A percentile compares a stretch with the other conserved stretches of the same genome.
Evolutionary conservation across 2,888 invertebrate species (phyloP).

Genomic region (Pimpla rufipes): DNA sequence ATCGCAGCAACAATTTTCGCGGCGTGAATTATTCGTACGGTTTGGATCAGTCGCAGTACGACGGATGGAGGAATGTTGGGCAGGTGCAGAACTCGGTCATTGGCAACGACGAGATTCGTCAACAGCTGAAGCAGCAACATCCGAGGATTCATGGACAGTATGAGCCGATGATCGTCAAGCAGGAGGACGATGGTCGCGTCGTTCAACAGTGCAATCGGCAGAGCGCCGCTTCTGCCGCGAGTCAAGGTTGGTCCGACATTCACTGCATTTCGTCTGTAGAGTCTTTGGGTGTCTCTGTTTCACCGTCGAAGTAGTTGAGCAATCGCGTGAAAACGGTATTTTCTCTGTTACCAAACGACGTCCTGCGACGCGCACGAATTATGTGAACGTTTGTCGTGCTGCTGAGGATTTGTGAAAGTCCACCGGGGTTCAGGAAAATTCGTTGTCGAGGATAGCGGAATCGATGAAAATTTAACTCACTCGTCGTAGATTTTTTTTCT

Average conservation of each 20-base stretch:
- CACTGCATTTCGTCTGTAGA: conserved; percentile 19
- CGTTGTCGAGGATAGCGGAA: not conserved
- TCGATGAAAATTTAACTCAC: too few species aligned
- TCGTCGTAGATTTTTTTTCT: too few species aligned
- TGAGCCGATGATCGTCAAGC: not conserved
- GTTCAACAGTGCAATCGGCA: conserved; percentile 50
- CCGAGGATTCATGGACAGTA: not conserved
- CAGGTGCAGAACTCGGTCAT: conserved; percentile 38
- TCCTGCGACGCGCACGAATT: conserved; percentile 23
- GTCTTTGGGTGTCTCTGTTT: conserved; percentile 6
- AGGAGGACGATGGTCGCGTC: conserved; percentile 19
- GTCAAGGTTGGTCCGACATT: conserved; percentile 53
- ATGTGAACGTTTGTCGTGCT: conserved; percentile 23
- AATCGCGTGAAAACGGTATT: not conserved
- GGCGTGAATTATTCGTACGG: conserved; percentile 14
- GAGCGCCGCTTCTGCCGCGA: conserved; percentile 19
- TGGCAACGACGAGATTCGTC: conserved; percentile 39
- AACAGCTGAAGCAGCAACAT: conserved; percentile 31
- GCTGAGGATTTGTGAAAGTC: conserved; percentile 7
- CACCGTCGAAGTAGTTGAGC: conserved; percentile 28
- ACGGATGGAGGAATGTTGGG: conserved; percentile 38
- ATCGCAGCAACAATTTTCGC: conserved; percentile 50
- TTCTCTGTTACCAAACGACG: not conserved
- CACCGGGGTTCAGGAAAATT: not conserved
- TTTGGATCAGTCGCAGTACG: conserved; percentile 43